Evolutionary conservation across 2,888 invertebrate genomes (phyloP).

Genomic region (Coelopa pilipes): DNA sequence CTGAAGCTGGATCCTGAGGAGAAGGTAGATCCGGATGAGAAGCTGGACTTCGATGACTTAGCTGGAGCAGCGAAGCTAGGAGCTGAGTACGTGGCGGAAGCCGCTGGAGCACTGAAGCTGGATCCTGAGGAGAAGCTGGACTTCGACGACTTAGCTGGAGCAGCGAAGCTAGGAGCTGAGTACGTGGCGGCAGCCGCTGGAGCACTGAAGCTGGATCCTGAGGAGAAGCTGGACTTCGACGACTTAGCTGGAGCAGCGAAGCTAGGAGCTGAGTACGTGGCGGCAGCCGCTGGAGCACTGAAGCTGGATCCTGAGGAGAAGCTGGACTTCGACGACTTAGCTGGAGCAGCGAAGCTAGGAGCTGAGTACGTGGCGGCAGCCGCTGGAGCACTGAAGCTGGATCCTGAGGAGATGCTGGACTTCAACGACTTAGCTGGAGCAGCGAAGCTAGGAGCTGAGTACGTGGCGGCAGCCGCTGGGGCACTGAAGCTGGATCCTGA

Average conservation of each 20-base stretch:
- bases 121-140: conserved; percentile 41
- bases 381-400: conserved; percentile 35
- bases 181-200: conserved; percentile 25
- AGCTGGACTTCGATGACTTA: conserved; percentile 5
- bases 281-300: conserved; percentile 30
- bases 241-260: conserved; percentile 37
- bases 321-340: conserved; percentile 21
- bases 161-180: conserved; percentile 4
- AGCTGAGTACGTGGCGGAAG: conserved; percentile 21
- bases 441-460: conserved; percentile 32
- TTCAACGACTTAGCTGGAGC: conserved; percentile 34
- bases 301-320: conserved; percentile 39
- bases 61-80: conserved; percentile 38
- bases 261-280: conserved; percentile 37
- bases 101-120: background rate
- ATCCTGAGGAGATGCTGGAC: background rate
- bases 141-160: conserved; percentile 3
- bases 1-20: no score
- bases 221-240: conserved; percentile 27
- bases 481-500: background rate
- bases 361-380: conserved; percentile 18
- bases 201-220: conserved; percentile 34
- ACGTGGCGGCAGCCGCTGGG: conserved; percentile 18
- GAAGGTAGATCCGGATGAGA: conserved; percentile 12
- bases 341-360: conserved; percentile 32